A percentile compares a stretch with the other conserved stretches of the same genome.
phyloP scores from a whole-genome alignment of 2,113 vertebrate genomes.

The Sarotherodon lohbergeri region DNA sequence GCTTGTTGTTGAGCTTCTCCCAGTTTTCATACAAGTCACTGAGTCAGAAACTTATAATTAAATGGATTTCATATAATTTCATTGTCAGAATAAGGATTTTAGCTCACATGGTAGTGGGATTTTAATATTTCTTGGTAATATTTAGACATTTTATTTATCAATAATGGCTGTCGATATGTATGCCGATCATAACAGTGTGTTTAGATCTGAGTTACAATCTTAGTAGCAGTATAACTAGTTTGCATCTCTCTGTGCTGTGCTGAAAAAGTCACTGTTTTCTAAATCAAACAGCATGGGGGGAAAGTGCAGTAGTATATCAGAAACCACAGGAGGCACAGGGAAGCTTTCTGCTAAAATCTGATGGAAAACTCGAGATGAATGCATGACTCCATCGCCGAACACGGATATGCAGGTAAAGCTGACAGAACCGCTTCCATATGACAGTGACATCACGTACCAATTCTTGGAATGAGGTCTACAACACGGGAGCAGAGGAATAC shows the following conservation, averaged over 20 bases:
- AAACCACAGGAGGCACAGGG: background rate
- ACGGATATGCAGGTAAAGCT: background rate
- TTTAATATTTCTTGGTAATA: background rate
- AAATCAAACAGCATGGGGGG: background rate
- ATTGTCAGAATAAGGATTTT: background rate
- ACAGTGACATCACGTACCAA: background rate
- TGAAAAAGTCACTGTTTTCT: background rate
- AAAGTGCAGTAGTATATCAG: background rate
- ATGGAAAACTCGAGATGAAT: background rate
- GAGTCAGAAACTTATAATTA: background rate
- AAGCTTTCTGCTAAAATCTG: background rate
- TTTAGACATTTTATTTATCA: background rate
- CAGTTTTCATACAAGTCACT: background rate
- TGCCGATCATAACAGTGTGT: background rate
- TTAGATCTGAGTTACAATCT: background rate
- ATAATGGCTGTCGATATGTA: background rate
- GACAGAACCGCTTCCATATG: background rate
- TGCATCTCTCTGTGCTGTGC: background rate
- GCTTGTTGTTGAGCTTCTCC: background rate
- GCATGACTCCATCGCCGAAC: background rate
- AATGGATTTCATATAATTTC: background rate
- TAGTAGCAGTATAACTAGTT: background rate
- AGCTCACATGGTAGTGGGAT: background rate
- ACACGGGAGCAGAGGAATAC: background rate
- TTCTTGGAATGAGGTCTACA: background rate